Percentiles rank a stretch among this genome's conserved stretches.
Evolutionary conservation across 2,888 invertebrate genomes (phyloP).

Genomic region (Diloba caeruleocephala): DNA sequence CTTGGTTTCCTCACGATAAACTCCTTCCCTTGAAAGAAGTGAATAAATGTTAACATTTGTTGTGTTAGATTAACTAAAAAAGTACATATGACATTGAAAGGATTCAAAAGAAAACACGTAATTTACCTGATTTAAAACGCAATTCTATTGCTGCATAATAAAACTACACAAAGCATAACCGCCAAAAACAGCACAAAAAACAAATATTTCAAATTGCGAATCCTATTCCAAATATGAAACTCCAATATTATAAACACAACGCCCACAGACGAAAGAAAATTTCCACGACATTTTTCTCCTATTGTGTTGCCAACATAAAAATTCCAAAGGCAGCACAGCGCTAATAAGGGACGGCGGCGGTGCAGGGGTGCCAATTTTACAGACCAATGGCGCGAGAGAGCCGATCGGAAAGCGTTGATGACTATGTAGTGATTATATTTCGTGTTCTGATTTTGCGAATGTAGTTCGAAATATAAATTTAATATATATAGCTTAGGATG

Average conservation of each 20-base stretch:
- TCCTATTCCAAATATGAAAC: slow-evolving; percentile 28
- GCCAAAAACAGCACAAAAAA: background rate
- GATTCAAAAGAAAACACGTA: too few relatives aligned
- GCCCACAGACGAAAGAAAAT: slow-evolving; percentile 8
- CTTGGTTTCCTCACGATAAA: too few relatives aligned
- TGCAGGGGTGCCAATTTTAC: slow-evolving; percentile 70
- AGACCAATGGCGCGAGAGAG: slow-evolving; percentile 66
- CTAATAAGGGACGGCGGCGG: slow-evolving; percentile 52
- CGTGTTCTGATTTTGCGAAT: slow-evolving; percentile 41
- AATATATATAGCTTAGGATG: background rate
- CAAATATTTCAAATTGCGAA: background rate
- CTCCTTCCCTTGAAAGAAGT: too few relatives aligned
- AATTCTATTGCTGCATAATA: background rate
- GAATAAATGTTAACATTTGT: too few relatives aligned
- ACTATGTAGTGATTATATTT: slow-evolving; percentile 59
- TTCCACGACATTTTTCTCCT: slow-evolving; percentile 23
- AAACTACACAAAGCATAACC: background rate
- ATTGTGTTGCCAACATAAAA: slow-evolving; percentile 64
- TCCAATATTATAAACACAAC: slow-evolving; percentile 22
- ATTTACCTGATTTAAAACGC: too few relatives aligned
- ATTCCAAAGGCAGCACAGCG: slow-evolving; percentile 51
- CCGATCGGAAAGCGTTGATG: slow-evolving; percentile 65
- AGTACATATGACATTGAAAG: too few relatives aligned
- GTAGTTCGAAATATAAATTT: slow-evolving; percentile 29
- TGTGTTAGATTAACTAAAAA: too few relatives aligned